phyloP scores from a whole-genome alignment of 2,888 invertebrate species.

The Calameuta idolon region DNA sequence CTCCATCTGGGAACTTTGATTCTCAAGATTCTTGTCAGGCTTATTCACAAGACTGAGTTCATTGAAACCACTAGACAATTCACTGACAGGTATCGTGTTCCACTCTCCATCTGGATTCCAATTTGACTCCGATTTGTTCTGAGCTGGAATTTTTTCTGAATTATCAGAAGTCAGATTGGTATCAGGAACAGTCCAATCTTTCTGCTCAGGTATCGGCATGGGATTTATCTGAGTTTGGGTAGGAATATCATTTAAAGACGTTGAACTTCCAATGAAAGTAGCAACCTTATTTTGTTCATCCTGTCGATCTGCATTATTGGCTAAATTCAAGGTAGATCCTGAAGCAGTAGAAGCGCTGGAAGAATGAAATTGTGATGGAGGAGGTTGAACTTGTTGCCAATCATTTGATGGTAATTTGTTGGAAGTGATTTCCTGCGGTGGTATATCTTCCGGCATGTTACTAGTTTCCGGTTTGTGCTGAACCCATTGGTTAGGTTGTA shows the following conservation, averaged over 20 bases:
- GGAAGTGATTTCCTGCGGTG: slow-evolving; percentile 25
- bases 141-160: slow-evolving; percentile 33
- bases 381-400: slow-evolving; percentile 44
- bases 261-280: slow-evolving; percentile 40
- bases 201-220: slow-evolving; percentile 12
- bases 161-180: slow-evolving; percentile 30
- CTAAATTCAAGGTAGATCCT: slow-evolving; percentile 43
- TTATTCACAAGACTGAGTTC: slow-evolving; percentile 50
- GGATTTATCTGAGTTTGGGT: slow-evolving; percentile 14
- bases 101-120: slow-evolving; percentile 43
- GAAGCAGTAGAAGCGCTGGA: slow-evolving; percentile 40
- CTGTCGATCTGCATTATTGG: slow-evolving; percentile 33
- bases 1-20: slow-evolving; percentile 18
- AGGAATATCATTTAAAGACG: slow-evolving; percentile 45
- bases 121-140: slow-evolving; percentile 44
- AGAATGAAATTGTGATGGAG: slow-evolving; percentile 39
- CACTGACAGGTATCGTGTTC: slow-evolving; percentile 37
- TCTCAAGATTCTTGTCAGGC: slow-evolving; percentile 32
- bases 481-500: slow-evolving; percentile 34
- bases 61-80: slow-evolving; percentile 47
- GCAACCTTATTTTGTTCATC: slow-evolving; percentile 49
- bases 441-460: slow-evolving; percentile 16
- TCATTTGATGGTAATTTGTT: slow-evolving; percentile 31
- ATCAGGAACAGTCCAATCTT: slow-evolving; percentile 23
- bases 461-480: slow-evolving; percentile 36